Conservation (phyloP, 2,888 invertebrate genomes). For the Mechanitis messenoides region DNA sequence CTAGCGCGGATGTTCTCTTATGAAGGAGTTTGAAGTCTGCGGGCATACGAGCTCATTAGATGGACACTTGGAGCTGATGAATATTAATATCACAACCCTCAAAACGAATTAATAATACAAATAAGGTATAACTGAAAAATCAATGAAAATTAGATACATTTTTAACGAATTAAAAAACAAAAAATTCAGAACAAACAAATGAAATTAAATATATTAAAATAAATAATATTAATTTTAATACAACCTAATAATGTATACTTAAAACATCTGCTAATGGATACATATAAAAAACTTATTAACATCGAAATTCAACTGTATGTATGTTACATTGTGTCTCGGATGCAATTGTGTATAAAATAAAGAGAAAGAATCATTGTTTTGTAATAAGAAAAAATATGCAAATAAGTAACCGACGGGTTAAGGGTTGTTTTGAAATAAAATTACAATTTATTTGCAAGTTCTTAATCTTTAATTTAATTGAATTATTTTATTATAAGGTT, state of each 20-base stretch:
- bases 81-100: constrained; percentile 8
- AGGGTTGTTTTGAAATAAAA: constrained; percentile 32
- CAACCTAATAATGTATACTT: constrained; percentile 7
- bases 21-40: not conserved
- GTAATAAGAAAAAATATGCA: constrained; percentile 56
- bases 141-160: not conserved
- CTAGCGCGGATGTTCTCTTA: constrained; percentile 8
- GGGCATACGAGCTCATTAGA: constrained; percentile 7
- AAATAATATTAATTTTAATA: not conserved
- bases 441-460: not conserved
- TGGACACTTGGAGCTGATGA: constrained; percentile 2
- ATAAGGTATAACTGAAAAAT: not conserved
- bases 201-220: no score
- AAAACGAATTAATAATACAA: not conserved
- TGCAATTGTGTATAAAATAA: constrained; percentile 47
- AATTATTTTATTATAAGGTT: no score
- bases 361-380: constrained; percentile 37
- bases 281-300: constrained; percentile 61
- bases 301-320: constrained; percentile 56
- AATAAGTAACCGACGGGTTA: constrained; percentile 38
- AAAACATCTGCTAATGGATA: constrained; percentile 29
- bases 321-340: constrained; percentile 48
- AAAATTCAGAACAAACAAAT: not conserved
- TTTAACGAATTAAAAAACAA: not conserved
- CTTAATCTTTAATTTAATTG: constrained; percentile 2